A percentile compares a stretch with the other conserved stretches of the same genome.
Evolutionary conservation across 2,113 vertebrate species (phyloP).

Genomic region (Paraplagusia blochii): DNA sequence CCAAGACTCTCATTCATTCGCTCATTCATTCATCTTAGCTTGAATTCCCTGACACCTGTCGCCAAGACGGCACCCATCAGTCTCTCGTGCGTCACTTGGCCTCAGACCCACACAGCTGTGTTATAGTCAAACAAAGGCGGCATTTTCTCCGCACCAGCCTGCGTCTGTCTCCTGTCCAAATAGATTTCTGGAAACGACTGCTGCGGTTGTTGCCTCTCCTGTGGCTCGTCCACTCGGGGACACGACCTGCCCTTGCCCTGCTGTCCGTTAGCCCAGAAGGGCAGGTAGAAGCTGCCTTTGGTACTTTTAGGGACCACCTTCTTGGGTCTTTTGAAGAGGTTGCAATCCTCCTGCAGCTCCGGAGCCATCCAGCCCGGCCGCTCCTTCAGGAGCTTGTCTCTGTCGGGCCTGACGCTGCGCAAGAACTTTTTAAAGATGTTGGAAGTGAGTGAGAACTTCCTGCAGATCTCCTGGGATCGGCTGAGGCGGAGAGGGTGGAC

Average conservation of each 20-base stretch:
- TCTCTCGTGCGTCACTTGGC: conserved; percentile 32
- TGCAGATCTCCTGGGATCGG: conserved; percentile 86
- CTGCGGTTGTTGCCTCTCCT: conserved; percentile 36
- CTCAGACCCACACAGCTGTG: conserved; percentile 92
- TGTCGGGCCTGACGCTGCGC: conserved; percentile 87
- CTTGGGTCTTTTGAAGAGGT: conserved; percentile 84
- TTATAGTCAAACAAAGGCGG: conserved; percentile 88
- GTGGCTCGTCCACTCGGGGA: conserved; percentile 53
- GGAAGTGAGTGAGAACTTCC: conserved; percentile 88
- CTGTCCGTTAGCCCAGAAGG: conserved; percentile 76
- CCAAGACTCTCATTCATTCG: conserved; percentile 2
- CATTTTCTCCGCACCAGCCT: conserved; percentile 62
- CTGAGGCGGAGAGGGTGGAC: conserved; percentile 67
- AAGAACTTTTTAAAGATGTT: conserved; percentile 96
- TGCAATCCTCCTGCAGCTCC: conserved; percentile 60
- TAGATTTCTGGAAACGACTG: conserved; percentile 67
- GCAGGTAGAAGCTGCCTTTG: conserved; percentile 84
- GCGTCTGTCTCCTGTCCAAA: conserved; percentile 61
- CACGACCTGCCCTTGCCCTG: conserved; percentile 74
- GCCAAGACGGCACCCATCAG: neutral
- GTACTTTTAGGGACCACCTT: conserved; percentile 75
- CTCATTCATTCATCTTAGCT: conserved; percentile 18
- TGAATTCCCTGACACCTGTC: conserved; percentile 48
- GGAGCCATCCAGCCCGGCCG: conserved; percentile 86
- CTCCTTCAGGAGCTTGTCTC: conserved; percentile 90